Percentiles rank a stretch among this genome's conserved stretches.
Conservation (phyloP, 2,113 vertebrate species). For the Clarias magur region DNA sequence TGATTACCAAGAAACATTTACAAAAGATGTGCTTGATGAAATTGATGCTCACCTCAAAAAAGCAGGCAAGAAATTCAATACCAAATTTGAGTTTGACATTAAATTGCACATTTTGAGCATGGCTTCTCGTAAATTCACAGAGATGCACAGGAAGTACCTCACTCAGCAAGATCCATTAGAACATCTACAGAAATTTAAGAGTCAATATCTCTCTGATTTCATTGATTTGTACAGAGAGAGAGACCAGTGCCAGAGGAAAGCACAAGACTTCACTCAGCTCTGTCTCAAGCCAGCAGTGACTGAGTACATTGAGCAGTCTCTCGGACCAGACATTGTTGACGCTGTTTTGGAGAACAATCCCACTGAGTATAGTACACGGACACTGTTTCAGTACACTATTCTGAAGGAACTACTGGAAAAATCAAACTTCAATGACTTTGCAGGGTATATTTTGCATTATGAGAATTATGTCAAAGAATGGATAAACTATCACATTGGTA, state of each 20-base stretch:
- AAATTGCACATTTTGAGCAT: conserved; percentile 62
- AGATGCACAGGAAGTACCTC: conserved; percentile 60
- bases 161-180: conserved; percentile 13
- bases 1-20: conserved; percentile 61
- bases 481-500: conserved; percentile 23
- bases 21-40: conserved; percentile 37
- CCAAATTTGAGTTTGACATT: conserved; percentile 49
- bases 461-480: conserved; percentile 58
- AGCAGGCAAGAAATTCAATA: neutral
- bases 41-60: conserved; percentile 43
- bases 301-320: conserved; percentile 42
- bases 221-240: conserved; percentile 47
- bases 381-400: conserved; percentile 59
- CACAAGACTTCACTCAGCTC: conserved; percentile 45
- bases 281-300: conserved; percentile 61
- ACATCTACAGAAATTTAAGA: conserved; percentile 53
- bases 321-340: conserved; percentile 62
- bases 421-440: conserved; percentile 45
- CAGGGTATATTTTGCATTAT: conserved; percentile 54
- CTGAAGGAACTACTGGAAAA: conserved; percentile 56
- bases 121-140: conserved; percentile 48
- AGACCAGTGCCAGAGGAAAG: conserved; percentile 59
- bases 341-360: conserved; percentile 43
- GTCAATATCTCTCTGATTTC: conserved; percentile 56
- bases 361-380: conserved; percentile 47